Percentiles rank a stretch among this genome's conserved stretches.
Evolutionary conservation across 2,797 vertebrate genomes (phyloP).

Genomic region (Gadopsis bispinosus): DNA sequence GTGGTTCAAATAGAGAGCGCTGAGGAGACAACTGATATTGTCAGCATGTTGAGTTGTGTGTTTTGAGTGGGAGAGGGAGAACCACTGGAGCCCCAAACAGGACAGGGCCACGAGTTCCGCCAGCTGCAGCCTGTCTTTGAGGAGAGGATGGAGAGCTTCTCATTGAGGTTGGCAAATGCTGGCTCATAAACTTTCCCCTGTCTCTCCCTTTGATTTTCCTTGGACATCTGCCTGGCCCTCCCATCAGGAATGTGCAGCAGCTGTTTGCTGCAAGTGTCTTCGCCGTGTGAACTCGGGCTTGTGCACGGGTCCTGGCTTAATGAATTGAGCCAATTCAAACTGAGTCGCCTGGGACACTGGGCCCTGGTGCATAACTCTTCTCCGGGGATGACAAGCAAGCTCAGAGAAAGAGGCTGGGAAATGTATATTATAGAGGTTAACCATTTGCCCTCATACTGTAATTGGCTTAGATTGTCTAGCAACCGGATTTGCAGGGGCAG

Average conservation of each 20-base stretch:
- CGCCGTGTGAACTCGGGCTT: conserved; percentile 86
- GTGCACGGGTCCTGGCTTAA: conserved; percentile 89
- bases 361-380: conserved; percentile 82
- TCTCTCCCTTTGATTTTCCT: conserved; percentile 97
- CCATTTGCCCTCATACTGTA: conserved; percentile 92
- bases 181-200: conserved; percentile 94
- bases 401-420: conserved; percentile 85
- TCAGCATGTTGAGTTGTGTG: conserved; percentile 79
- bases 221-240: conserved; percentile 99
- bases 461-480: conserved; percentile 99
- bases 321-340: conserved; percentile 97
- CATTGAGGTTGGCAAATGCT: conserved; percentile 97
- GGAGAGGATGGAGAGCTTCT: conserved; percentile 90
- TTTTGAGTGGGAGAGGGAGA: conserved; percentile 74
- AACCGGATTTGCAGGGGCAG: conserved; percentile 91
- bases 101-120: conserved; percentile 89
- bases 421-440: conserved; percentile 89
- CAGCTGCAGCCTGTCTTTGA: conserved; percentile 97
- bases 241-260: conserved; percentile 97
- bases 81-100: conserved; percentile 81
- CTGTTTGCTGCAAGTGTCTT: conserved; percentile 97
- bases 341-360: conserved; percentile 83
- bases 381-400: conserved; percentile 85
- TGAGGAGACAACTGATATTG: conserved; percentile 85
- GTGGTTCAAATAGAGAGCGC: conserved; percentile 71